These are phyloP conservation scores for Brachystomella parvula DNA, from an alignment of 1,140 invertebrate genomes.

Conservation along the genomic window DNA sequence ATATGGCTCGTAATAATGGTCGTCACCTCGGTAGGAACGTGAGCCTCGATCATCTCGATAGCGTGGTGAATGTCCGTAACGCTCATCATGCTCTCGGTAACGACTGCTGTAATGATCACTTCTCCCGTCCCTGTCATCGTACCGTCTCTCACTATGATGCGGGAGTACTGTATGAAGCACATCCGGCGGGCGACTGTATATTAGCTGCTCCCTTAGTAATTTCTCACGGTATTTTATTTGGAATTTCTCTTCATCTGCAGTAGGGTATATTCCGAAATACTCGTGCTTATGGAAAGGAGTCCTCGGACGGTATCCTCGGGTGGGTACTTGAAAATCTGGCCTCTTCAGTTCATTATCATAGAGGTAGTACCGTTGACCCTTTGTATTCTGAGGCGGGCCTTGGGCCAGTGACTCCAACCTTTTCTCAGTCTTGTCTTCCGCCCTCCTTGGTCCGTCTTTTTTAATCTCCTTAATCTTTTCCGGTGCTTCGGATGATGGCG, in stretches of 20 bases:
- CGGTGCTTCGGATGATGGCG: too few relatives aligned
- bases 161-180: neutral
- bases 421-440: too few relatives aligned
- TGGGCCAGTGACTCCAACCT: too few relatives aligned
- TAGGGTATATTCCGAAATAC: neutral
- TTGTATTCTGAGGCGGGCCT: neutral
- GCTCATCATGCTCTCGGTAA: neutral
- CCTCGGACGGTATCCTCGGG: neutral
- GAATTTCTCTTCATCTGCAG: neutral
- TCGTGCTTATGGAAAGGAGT: neutral
- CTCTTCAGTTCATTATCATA: constrained; percentile 1
- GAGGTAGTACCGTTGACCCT: neutral
- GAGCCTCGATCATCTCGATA: neutral
- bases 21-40: neutral
- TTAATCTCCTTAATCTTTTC: too few relatives aligned
- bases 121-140: neutral
- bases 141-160: neutral
- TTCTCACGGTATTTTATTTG: neutral
- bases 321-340: neutral
- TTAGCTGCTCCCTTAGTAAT: neutral
- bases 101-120: neutral
- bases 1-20: neutral
- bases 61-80: neutral
- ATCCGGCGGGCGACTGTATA: neutral
- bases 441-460: too few relatives aligned